Base-by-base conservation (phyloP, 1,140 invertebrate species). In the Trichonephila clavata region DNA sequence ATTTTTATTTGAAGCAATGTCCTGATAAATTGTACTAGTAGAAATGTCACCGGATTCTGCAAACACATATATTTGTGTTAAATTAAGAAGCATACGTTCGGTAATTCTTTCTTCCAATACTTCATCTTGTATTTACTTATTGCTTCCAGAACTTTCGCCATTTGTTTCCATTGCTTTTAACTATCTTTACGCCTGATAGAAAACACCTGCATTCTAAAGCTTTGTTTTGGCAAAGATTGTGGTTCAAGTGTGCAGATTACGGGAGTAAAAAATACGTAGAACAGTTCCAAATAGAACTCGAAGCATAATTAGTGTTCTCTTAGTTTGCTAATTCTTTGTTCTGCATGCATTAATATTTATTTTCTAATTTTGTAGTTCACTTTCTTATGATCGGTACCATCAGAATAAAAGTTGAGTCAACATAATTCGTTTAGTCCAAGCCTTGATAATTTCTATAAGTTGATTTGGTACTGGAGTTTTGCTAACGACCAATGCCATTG, bases 261-360 rank as follows among this genome's bases (percentile, higher is more conserved):
- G 71, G 4, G 27, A 5, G 27, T 16, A 24, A 32, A 77, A 39
- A 32, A 50, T 32, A 32, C 18, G 0, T 39, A 18, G 14, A 32
- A 20, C 27, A 77, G 6, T 16, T 77, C 7, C 32, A 32, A 77
- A 77, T 77, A 13, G 27, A 0, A 18, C 27, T 77, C 27, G 71
- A 77, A 77, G 24, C 32, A 32, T 32, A 77, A 77, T 77, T 77
- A 77, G 27, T 39, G 32, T 27, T 32, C 24, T 27, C 13, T 18
- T 77, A 16, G 32, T 39, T 77, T 7, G 14, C 32, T 77, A 77
- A 77, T 77, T 77, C 4, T 27, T 32, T 77, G 71, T 77, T 50
- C 8, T 50, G 65, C 27, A 32, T 18, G 13, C 71, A 77, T 77
- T 77, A 77, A 77, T 77, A 77, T 77, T 77, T 77, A 77, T 77